Conservation (phyloP, 2,113 vertebrate genomes). For the Ctenomys sociabilis region DNA sequence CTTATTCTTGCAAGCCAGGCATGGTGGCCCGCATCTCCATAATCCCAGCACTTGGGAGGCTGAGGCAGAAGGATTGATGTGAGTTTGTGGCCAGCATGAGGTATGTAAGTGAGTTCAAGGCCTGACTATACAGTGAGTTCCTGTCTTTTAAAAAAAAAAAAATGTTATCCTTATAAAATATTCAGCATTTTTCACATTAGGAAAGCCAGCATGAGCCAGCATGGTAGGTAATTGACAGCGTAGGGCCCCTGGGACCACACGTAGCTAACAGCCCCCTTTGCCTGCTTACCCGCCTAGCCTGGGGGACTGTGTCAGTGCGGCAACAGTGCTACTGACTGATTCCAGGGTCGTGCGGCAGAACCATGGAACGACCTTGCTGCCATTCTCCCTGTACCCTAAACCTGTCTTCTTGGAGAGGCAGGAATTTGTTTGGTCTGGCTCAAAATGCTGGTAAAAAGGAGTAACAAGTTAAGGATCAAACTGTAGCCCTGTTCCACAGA, state of each 20-base stretch:
- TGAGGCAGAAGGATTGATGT: not conserved
- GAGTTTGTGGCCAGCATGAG: not conserved
- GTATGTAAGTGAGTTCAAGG: not conserved
- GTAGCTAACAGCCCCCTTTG: not conserved
- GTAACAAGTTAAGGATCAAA: not conserved
- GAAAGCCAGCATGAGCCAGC: not conserved
- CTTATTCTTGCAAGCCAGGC: not conserved
- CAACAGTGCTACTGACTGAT: not conserved
- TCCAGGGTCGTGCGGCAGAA: not conserved
- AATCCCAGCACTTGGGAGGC: not conserved
- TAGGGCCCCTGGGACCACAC: not conserved
- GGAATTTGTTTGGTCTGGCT: not conserved
- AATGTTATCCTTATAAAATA: constrained; percentile 15
- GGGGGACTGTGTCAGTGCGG: not conserved
- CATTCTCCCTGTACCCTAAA: too few relatives aligned
- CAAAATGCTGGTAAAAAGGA: constrained; percentile 44
- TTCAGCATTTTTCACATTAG: not conserved
- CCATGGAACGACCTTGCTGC: not conserved
- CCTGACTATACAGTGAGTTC: not conserved
- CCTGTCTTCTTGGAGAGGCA: not conserved
- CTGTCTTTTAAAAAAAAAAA: not conserved
- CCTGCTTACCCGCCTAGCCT: not conserved
- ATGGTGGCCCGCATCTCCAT: not conserved
- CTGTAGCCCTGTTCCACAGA: not conserved
- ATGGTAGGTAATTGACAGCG: not conserved